phyloP scores from a whole-genome alignment of 1,140 invertebrate genomes.

The Caenorhabditis elegans region DNA sequence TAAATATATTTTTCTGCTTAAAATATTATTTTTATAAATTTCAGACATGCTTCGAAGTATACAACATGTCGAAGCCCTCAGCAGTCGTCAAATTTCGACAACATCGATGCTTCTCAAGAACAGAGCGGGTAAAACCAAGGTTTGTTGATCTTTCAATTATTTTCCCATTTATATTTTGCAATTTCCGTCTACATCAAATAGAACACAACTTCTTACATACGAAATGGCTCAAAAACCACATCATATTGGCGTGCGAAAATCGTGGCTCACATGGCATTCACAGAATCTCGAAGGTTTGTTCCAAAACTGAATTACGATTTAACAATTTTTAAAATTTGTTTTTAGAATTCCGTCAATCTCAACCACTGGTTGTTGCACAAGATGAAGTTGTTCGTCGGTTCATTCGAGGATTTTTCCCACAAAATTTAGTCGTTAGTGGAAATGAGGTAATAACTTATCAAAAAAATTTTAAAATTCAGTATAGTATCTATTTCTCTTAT shows the following conservation, averaged over 20 bases:
- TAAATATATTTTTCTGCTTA: too few species aligned
- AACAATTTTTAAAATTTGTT: background rate
- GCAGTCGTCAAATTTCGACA: conserved; percentile 19
- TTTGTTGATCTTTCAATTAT: background rate
- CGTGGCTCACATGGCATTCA: conserved; percentile 65
- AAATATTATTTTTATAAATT: too few species aligned
- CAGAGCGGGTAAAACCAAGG: conserved; percentile 38
- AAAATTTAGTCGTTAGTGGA: conserved; percentile 54
- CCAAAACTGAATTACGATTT: background rate
- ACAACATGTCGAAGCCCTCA: background rate
- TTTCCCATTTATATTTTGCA: background rate
- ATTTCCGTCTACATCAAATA: conserved; percentile 52
- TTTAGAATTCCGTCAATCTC: conserved; percentile 60
- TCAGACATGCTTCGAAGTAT: conserved; percentile 27
- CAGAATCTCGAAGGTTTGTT: conserved; percentile 58
- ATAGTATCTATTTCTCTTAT: too few species aligned
- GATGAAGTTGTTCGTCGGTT: conserved; percentile 65
- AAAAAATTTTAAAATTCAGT: too few species aligned
- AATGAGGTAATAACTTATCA: conserved; percentile 52
- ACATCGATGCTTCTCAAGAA: conserved; percentile 34
- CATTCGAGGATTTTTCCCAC: conserved; percentile 62
- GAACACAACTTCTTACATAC: conserved; percentile 58
- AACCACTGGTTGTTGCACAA: conserved; percentile 57
- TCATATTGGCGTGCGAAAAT: conserved; percentile 62
- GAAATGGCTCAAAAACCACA: conserved; percentile 61